phyloP scores from a whole-genome alignment of 64 coral and sea anemone genomes.

The Anthopleura sola region DNA sequence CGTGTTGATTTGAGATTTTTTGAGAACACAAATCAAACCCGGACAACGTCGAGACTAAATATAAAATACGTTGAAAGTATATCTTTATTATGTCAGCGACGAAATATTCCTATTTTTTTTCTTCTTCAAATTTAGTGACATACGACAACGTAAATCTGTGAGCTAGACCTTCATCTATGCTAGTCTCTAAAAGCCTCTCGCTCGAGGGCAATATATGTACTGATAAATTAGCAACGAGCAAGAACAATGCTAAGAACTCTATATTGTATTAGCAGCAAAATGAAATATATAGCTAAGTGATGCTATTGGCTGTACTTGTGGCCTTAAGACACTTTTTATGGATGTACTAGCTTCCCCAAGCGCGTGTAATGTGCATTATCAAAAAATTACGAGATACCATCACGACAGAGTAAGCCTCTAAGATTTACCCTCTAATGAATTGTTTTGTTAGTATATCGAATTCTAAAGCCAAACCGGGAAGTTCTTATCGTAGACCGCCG shows the following conservation, averaged over 20 bases:
- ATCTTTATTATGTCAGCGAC: neutral
- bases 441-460: constrained; percentile 31
- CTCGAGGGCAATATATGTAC: constrained; percentile 10
- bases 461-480: neutral
- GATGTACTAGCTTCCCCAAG: neutral
- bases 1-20: constrained; percentile 8
- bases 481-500: neutral
- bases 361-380: constrained; percentile 2
- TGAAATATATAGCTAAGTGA: neutral
- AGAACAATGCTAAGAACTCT: neutral
- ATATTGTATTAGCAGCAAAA: neutral
- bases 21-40: constrained; percentile 1
- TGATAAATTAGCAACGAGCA: neutral
- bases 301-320: neutral
- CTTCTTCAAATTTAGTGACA: constrained; percentile 6
- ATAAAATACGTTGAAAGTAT: neutral
- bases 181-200: constrained; percentile 14
- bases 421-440: constrained; percentile 18
- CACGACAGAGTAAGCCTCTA: constrained; percentile 1
- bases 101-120: neutral
- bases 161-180: neutral
- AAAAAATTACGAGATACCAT: neutral
- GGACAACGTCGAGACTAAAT: neutral
- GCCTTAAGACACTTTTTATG: neutral
- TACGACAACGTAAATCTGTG: neutral